Evolutionary conservation across 2,797 vertebrate species (phyloP), one percentile per base, ranked within the genome.

Genomic region (Percopsis omiscomaycus): DNA sequence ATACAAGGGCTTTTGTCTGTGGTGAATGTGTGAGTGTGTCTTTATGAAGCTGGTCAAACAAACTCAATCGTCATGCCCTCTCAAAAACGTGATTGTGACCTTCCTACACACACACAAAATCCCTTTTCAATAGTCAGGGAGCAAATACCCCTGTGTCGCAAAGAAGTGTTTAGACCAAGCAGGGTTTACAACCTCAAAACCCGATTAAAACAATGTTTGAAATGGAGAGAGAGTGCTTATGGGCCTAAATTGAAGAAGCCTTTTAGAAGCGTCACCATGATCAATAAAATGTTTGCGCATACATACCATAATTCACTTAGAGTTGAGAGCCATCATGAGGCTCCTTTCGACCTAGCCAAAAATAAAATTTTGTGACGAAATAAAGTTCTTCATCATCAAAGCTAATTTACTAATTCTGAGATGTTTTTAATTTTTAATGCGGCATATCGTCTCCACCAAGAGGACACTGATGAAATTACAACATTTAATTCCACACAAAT

Each of bases 221-320:
- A 37, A 37, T 37, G 5, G 32, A 37, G 32, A 45, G 1, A 62
- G 14, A 55, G 16, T 44, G 48, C 32, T 73, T 48, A 15, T 13
- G 49, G 55, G 51, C 61, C 22, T 37, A 42, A 42, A 55, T 9
- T 55, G 37, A 44, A 73, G 52, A 63, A 78, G 47, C 51, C 37
- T 60, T 29, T 67, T 58, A 54, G 50, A 29, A 65, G 66, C 5
- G 62, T 83, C 78, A 85, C 57, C 69, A 55, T 85, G 77, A 88
- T 82, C 73, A 82, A 82, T 82, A 71, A 74, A 78, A 74, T 57
- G 66, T 57, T 44, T 55, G 52, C 68, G 60, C 52, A 45, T 66
- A 76, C 63, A 69, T 73, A 74, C 69, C 64, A 77, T 84, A 74
- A 82, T 75, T 82, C 69, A 79, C 78, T 78, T 28, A 54, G 69